These are phyloP conservation scores for Ctenomys sociabilis DNA, from an alignment of 2,113 vertebrate species.

Conservation along the genomic window DNA sequence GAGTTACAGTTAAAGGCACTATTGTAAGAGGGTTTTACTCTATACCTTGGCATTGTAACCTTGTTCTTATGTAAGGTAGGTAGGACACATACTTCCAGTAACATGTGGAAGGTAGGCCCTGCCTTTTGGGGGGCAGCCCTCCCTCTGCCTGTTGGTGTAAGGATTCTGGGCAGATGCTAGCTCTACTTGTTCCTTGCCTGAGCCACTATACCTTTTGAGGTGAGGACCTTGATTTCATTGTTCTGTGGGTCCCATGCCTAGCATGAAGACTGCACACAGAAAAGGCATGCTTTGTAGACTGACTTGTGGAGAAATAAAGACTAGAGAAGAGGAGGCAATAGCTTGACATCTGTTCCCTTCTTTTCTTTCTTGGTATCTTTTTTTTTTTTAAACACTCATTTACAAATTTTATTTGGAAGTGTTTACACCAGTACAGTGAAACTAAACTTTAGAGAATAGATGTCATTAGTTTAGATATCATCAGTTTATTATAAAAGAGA, in stretches of 20 bases:
- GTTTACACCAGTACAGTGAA: too few species aligned
- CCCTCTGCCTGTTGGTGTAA: neutral
- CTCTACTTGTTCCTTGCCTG: neutral
- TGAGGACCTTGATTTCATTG: neutral
- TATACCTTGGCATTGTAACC: too few species aligned
- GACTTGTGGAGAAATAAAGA: neutral
- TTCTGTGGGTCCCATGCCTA: neutral
- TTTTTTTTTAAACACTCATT: too few species aligned
- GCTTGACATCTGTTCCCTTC: neutral
- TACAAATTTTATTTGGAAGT: too few species aligned
- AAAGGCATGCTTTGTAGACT: neutral
- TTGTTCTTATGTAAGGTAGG: neutral
- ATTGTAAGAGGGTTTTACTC: neutral
- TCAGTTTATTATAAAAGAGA: too few species aligned
- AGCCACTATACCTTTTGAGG: neutral
- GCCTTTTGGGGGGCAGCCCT: neutral
- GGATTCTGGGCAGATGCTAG: neutral
- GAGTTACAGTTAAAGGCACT: neutral
- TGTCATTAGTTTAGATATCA: too few species aligned
- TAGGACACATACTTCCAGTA: neutral
- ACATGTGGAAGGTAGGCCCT: neutral
- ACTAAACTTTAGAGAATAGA: too few species aligned
- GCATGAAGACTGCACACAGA: neutral
- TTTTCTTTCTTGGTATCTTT: neutral
- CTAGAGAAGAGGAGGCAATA: neutral